Evolutionary conservation across 2,888 invertebrate species (phyloP), one percentile per base, ranked within the genome.

Genomic region (Eilema sororculum): DNA sequence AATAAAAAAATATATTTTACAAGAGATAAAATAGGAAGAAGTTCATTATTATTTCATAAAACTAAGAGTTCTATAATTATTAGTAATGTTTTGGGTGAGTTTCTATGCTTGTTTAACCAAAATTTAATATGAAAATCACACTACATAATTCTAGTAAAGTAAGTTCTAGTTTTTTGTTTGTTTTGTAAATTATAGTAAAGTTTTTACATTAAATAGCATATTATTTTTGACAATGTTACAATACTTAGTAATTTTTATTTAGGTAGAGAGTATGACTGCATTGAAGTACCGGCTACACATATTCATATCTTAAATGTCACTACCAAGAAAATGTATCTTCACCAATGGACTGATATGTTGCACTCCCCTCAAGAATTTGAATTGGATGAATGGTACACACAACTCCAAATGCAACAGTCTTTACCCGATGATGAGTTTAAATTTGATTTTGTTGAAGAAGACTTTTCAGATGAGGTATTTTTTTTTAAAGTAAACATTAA

Each of bases 11-110:
- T 99, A 58, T 98, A 97, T 95, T 98, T 99, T 91, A 97, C 97
- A 2, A 96, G 99, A 86, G 99, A 99, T 91, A 95, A 96, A 78
- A 96, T 98, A 87, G 99, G 99, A 56, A 95, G 99, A 79, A 97
- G 98, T 85, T 98, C 99, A 89, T 93, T 99, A 63, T 91, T 99
- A 58, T 90, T 97, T 63, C 96, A 96, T 80, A 90, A 92, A 81
- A 87, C 89, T 74, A 80, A 91, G 16, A 82, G 88, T 37, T 86
- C 90, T 24, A 81, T 95, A 69, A 82, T 96, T 67, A 86, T 96
- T 37, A 94, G 96, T 71, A 97, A 96, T 93, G 96, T 96, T 28
- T 94, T 96, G 75, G 91, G 95, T 95, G 89, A 86, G 78, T 77
- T 41, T n/a, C 8, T 1, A 20, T 46, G 37, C 5, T 20, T 46